Base-by-base conservation (phyloP, 1,140 invertebrate species). In the Zaprionus tsacasi region DNA sequence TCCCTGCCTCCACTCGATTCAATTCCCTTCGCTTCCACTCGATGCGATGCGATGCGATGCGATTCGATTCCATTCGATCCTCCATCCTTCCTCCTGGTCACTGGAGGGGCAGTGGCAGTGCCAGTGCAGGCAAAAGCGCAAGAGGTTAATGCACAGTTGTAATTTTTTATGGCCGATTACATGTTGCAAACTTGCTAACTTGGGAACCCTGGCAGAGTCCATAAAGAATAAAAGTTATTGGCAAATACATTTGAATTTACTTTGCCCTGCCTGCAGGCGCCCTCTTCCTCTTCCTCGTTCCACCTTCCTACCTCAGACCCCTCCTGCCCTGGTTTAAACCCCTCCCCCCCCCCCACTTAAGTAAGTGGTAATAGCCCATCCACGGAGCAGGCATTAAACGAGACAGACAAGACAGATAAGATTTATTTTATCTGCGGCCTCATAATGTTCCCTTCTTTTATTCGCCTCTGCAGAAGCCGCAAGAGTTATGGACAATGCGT, bases 101-200 rank as follows among this genome's bases (percentile, higher is more conserved):
- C 3, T 30, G 3, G n/a, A n/a, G n/a, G n/a, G n/a, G 27, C 27
- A 30, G 27, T 2, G 27, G 27, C 27, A 30, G 27, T 30, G 27
- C 27, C 27, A 66, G 52, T 45, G 30, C 58, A 27, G 30, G 55
- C 56, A 38, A 25, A 60, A 74, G 65, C 38, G 70, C 75, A 86
- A 88, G 81, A 87, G 83, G 83, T 87, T 87, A 87, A 87, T 87
- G 83, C 83, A 88, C 83, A 88, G 83, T 76, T 87, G 85, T 88
- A 87, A 87, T 87, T 87, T 87, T 87, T 88, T 87, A 87, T 87
- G 83, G 83, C 73, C 83, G 83, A 88, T 87, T 87, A 87, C 83
- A 88, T 87, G 80, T 81, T 83, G 85, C 80, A 76, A 82, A 81
- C 73, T 75, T 63, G 72, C n/a, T 30, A 64, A 70, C 72, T 75